Evolutionary conservation across 2,888 invertebrate species (phyloP).

Genomic region (Patella pellucida): DNA sequence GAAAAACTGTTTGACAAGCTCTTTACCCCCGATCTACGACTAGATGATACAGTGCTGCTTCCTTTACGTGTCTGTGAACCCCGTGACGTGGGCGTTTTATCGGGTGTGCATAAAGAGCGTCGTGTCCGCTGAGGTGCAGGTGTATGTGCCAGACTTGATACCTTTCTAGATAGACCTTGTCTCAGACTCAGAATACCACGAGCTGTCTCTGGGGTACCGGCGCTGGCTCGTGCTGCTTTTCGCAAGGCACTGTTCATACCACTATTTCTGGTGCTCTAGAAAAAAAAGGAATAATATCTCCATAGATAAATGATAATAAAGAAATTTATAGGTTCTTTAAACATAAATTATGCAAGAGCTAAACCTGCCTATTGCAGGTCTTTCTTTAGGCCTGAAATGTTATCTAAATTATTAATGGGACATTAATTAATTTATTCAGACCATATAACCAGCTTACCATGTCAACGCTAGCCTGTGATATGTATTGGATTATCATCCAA

Average conservation of each 20-base stretch:
- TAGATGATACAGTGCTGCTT: slow-evolving; percentile 8
- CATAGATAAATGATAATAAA: not conserved
- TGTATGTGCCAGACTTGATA: slow-evolving; percentile 27
- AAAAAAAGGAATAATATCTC: not conserved
- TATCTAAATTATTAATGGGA: no score
- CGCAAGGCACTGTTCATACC: slow-evolving; percentile 43
- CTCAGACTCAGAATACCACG: slow-evolving; percentile 56
- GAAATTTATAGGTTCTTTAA: no score
- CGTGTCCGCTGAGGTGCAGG: slow-evolving; percentile 36
- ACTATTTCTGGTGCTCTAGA: slow-evolving; percentile 20
- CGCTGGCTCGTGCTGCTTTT: slow-evolving; percentile 62
- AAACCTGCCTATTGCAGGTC: no score
- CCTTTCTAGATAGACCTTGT: slow-evolving; percentile 38
- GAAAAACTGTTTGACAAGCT: slow-evolving; percentile 22
- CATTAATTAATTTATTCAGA: no score
- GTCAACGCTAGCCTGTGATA: no score
- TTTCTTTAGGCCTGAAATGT: no score
- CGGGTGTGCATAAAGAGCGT: slow-evolving; percentile 38
- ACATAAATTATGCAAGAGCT: no score
- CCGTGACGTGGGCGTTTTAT: slow-evolving; percentile 37
- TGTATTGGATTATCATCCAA: no score
- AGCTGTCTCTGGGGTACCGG: slow-evolving; percentile 63
- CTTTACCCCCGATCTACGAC: slow-evolving; percentile 18
- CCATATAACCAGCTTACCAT: no score
- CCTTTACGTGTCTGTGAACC: slow-evolving; percentile 6